phyloP scores from a whole-genome alignment of 2,888 invertebrate species.

The Drosophila fungiperda region DNA sequence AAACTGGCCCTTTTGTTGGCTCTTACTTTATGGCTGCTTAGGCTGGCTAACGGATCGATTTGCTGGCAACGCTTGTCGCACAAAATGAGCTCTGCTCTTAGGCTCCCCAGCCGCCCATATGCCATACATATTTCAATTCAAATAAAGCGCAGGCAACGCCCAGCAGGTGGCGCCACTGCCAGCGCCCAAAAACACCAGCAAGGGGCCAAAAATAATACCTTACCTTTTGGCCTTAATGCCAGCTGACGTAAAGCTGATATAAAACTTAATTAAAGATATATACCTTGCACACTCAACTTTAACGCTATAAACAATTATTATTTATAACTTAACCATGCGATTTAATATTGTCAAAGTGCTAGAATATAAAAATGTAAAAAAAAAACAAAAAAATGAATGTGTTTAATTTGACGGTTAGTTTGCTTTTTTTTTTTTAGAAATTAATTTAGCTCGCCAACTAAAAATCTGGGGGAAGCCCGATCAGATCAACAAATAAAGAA shows the following conservation, averaged over 20 bases:
- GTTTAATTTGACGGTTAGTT: neutral
- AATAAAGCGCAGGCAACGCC: conserved; percentile 65
- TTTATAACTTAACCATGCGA: too few relatives aligned
- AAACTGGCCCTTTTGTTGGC: conserved; percentile 59
- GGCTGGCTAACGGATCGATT: conserved; percentile 74
- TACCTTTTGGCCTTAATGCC: conserved; percentile 61
- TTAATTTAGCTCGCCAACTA: neutral
- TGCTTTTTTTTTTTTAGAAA: neutral
- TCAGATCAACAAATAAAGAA: too few relatives aligned
- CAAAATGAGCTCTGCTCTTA: conserved; percentile 66
- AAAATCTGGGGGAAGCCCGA: neutral
- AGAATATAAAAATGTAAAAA: neutral
- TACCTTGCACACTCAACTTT: conserved; percentile 15
- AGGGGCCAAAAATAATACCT: conserved; percentile 35
- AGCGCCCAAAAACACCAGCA: conserved; percentile 25
- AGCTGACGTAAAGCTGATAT: conserved; percentile 63
- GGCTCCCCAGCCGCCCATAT: conserved; percentile 43
- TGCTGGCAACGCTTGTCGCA: conserved; percentile 69
- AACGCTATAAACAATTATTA: conserved; percentile 1
- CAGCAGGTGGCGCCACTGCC: conserved; percentile 60
- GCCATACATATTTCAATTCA: conserved; percentile 44
- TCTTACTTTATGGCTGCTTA: conserved; percentile 78
- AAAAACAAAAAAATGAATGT: neutral
- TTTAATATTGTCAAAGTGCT: too few relatives aligned
- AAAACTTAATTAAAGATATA: conserved; percentile 59